Evolutionary conservation across 2,797 vertebrate species (phyloP).

Genomic region (Chlorospingus flavigularis): DNA sequence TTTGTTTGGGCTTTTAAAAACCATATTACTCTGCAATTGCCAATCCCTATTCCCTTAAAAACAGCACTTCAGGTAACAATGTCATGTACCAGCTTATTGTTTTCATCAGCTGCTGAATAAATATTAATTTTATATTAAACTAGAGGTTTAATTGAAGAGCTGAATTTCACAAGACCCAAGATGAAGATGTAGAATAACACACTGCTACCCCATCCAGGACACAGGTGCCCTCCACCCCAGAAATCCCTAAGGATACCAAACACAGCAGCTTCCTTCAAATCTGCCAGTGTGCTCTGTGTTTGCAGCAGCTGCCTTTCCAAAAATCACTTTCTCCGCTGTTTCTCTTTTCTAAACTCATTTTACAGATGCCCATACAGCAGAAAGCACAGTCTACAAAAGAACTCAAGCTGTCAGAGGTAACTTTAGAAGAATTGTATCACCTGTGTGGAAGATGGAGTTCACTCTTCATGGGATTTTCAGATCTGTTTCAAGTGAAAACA

Average conservation of each 20-base stretch:
- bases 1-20: background rate
- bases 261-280: background rate
- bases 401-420: slow-evolving; percentile 2
- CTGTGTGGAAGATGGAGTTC: background rate
- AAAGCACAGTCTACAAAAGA: slow-evolving; percentile 33
- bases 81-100: background rate
- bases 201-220: background rate
- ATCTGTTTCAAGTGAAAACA: slow-evolving; percentile 48
- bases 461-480: slow-evolving; percentile 36
- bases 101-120: background rate
- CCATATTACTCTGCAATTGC: background rate
- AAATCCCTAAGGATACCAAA: background rate
- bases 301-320: slow-evolving; percentile 6
- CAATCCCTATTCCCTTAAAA: background rate
- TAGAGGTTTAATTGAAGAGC: background rate
- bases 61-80: background rate
- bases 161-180: background rate
- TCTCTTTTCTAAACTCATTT: slow-evolving; percentile 6
- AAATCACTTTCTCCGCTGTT: background rate
- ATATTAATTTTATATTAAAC: background rate
- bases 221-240: background rate
- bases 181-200: background rate
- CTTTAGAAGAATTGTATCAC: slow-evolving; percentile 15
- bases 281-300: background rate
- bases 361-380: slow-evolving; percentile 43